Base-by-base conservation (phyloP, 2,888 invertebrate genomes). In the Sphecodes monilicornis region DNA sequence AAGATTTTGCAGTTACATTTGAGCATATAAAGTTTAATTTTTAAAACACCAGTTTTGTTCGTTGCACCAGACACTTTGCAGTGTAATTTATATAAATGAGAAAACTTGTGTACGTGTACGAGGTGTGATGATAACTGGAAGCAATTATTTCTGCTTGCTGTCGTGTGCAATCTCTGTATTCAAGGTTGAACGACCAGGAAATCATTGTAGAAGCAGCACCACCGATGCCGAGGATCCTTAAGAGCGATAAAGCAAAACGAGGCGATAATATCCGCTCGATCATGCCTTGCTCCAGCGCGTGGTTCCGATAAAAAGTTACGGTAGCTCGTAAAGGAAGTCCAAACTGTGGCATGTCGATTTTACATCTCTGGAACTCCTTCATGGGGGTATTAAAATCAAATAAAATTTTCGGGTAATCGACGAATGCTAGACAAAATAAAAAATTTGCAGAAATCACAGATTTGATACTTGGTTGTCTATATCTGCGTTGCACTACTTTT, bases 231-330 rank as follows among this genome's bases (percentile, higher is more conserved):
- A 43, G 75, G 79, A 82, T 86, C 80, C 43, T 76, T 36, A 68
- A n/a, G 64, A 57, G 73, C 80, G 85, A 85, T 85, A 85, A 86
- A 85, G 68, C 43, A 46, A 77, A 86, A 80, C 80, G 82, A 85
- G 68, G 68, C 73, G 80, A 82, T 86, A 82, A 80, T 71, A 75
- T 78, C 76, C 80, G 85, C 41, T 76, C 78, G 70, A 85, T 74
- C 80, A 73, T 82, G 69, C 60, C n/a, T 72, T 29, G 46, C n/a
- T 29, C 73, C 69, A 64, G 76, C 75, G 78, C 69, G 72, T 3
- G 10, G 66, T 66, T 32, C 82, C 85, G 80, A 82, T 80, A 82
- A 82, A 85, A 86, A 80, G 78, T 82, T 85, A 86, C 82, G 80
- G 68, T 72, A 70, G 79, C 76, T 80, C 85, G 74, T 82, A 82